Evolutionary conservation across 2,888 invertebrate genomes (phyloP).

Genomic region (Seira sanloemensis): DNA sequence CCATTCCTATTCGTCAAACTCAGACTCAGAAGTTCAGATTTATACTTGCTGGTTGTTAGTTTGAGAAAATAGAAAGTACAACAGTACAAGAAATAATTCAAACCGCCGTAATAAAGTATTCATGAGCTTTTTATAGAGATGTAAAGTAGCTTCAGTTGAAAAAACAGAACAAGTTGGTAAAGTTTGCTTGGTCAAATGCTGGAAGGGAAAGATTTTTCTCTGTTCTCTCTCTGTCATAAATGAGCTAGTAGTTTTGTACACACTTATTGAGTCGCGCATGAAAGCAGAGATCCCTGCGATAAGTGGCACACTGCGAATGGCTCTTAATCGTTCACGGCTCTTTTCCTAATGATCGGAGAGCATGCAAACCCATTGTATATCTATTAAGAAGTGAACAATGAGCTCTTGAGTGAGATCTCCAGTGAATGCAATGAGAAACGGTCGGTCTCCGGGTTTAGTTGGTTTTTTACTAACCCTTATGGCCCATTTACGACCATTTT

Average conservation of each 20-base stretch:
- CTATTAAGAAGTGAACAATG: conserved; percentile 56
- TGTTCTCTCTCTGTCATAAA: too few species aligned
- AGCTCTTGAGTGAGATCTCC: conserved; percentile 48
- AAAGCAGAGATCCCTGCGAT: conserved; percentile 68
- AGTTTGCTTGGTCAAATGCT: too few species aligned
- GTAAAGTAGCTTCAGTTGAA: too few species aligned
- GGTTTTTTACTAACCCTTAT: conserved; percentile 60
- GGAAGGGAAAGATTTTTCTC: neutral
- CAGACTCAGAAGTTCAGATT: too few species aligned
- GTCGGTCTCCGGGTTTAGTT: conserved; percentile 30
- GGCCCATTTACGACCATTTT: conserved; percentile 47
- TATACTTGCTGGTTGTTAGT: too few species aligned
- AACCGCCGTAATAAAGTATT: too few species aligned
- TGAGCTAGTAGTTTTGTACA: conserved; percentile 32
- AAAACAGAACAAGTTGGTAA: too few species aligned
- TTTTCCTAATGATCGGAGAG: conserved; percentile 69
- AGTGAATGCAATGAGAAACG: conserved; percentile 24
- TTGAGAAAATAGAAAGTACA: too few species aligned
- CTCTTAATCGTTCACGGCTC: conserved; percentile 73
- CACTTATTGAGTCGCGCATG: conserved; percentile 65
- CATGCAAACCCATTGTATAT: conserved; percentile 72
- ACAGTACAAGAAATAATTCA: too few species aligned
- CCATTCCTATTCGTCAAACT: too few species aligned
- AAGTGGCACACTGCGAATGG: conserved; percentile 70
- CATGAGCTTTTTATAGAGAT: too few species aligned